phyloP scores from a whole-genome alignment of 2,888 invertebrate genomes.

The Cosmopolites sordidus region DNA sequence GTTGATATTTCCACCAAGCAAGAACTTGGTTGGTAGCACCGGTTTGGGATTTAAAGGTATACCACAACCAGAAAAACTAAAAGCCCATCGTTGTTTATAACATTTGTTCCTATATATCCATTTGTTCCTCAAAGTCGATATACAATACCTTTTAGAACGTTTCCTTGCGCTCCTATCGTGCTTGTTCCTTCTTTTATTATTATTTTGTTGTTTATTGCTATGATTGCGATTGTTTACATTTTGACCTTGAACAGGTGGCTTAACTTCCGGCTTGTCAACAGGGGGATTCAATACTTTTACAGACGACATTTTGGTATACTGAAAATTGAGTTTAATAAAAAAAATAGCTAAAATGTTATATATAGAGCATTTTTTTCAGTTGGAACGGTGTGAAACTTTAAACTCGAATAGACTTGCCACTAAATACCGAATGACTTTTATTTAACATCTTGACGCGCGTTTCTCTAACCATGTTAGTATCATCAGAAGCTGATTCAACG shows the following conservation, averaged over 20 bases:
- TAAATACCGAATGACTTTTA: too few species aligned
- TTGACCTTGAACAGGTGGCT: constrained; percentile 2
- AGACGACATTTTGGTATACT: constrained; percentile 45
- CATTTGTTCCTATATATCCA: too few species aligned
- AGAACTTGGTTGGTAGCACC: constrained; percentile 88
- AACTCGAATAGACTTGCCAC: too few species aligned
- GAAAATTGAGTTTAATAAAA: too few species aligned
- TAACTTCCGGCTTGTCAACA: constrained; percentile 34
- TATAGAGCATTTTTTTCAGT: too few species aligned
- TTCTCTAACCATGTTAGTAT: too few species aligned
- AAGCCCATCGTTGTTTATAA: too few species aligned
- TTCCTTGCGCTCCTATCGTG: constrained; percentile 56
- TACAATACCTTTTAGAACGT: constrained; percentile 53
- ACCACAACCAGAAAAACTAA: constrained; percentile 56
- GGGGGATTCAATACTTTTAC: constrained; percentile 42
- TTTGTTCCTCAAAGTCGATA: too few species aligned
- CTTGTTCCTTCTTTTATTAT: constrained; percentile 39
- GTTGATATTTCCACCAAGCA: constrained; percentile 90
- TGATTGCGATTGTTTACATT: constrained; percentile 12
- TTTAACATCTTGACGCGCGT: too few species aligned
- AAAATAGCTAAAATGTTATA: too few species aligned
- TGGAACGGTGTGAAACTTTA: too few species aligned
- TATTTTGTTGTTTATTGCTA: constrained; percentile 22
- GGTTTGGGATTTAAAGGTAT: constrained; percentile 58
- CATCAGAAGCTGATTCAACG: too few species aligned